A percentile compares a stretch with the other conserved stretches of the same genome.
phyloP scores from a whole-genome alignment of 2,888 invertebrate genomes.

The Marasmarcha lunaedactyla region DNA sequence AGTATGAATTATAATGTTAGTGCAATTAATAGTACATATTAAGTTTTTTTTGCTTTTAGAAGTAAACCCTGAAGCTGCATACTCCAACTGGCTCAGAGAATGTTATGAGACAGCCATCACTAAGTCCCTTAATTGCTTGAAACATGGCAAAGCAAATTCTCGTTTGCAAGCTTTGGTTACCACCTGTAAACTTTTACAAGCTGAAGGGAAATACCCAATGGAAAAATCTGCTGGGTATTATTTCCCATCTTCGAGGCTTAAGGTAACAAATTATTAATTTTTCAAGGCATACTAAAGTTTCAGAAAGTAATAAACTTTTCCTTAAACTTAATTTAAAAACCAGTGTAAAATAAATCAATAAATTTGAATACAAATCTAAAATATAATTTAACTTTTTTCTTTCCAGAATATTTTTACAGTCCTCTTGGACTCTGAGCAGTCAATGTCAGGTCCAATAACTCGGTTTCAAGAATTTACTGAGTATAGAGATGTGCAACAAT shows the following conservation, averaged over 20 bases:
- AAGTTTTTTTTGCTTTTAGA: constrained; percentile 26
- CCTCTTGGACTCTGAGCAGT: constrained; percentile 72
- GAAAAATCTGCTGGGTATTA: constrained; percentile 63
- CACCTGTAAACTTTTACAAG: constrained; percentile 78
- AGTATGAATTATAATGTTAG: no score
- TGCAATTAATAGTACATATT: no score
- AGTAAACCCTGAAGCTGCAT: constrained; percentile 70
- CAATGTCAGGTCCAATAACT: constrained; percentile 72
- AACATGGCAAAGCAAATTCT: constrained; percentile 56
- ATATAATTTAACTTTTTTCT: no score
- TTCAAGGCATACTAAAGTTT: no score
- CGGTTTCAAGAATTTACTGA: constrained; percentile 81
- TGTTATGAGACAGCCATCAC: constrained; percentile 76
- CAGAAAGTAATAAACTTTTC: no score
- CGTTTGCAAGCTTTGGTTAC: constrained; percentile 76
- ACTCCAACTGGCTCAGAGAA: constrained; percentile 76
- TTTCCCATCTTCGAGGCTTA: constrained; percentile 77
- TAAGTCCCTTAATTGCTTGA: constrained; percentile 70
- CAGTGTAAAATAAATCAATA: no score
- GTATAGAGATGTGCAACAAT: constrained; percentile 81
- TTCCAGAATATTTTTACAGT: constrained; percentile 72
- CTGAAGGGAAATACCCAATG: constrained; percentile 78
- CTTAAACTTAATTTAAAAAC: no score
- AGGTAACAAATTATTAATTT: constrained; percentile 38
- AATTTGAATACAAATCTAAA: no score